Percentiles rank a stretch among this genome's conserved stretches.
Conservation (phyloP, 2,888 invertebrate species). For the Pocota personata region DNA sequence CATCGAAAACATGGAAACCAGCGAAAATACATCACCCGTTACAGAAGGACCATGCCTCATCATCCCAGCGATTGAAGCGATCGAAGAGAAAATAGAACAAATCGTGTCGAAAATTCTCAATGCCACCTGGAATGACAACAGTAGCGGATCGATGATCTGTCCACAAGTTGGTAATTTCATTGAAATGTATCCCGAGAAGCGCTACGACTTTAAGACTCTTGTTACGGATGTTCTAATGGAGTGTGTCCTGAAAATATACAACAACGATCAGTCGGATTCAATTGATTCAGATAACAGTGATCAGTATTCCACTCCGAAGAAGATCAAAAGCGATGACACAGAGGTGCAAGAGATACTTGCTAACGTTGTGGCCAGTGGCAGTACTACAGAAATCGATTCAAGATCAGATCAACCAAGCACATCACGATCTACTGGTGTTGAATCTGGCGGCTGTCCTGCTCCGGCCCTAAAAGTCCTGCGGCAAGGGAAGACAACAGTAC, state of each 20-base stretch:
- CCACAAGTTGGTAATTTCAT: conserved; percentile 85
- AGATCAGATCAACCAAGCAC: conserved; percentile 75
- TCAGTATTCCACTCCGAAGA: conserved; percentile 83
- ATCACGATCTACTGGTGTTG: conserved; percentile 63
- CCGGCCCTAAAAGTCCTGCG: conserved; percentile 74
- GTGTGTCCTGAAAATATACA: conserved; percentile 82
- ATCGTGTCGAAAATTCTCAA: conserved; percentile 88
- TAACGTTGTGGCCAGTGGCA: conserved; percentile 77
- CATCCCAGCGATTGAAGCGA: conserved; percentile 74
- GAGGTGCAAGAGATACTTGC: conserved; percentile 81
- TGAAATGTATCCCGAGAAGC: conserved; percentile 84
- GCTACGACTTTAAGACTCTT: conserved; percentile 83
- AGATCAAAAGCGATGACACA: conserved; percentile 82
- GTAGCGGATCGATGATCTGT: conserved; percentile 85
- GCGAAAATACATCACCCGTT: conserved; percentile 74
- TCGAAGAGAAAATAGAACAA: conserved; percentile 83
- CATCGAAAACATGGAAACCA: conserved; percentile 89
- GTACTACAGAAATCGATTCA: conserved; percentile 31
- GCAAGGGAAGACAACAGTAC: conserved; percentile 78
- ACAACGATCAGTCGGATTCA: conserved; percentile 74
- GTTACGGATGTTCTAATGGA: conserved; percentile 85
- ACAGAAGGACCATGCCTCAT: conserved; percentile 51
- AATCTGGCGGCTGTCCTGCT: conserved; percentile 71
- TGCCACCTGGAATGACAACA: conserved; percentile 88
- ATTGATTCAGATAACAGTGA: conserved; percentile 81